Evolutionary conservation across 2,797 vertebrate species (phyloP).

Genomic region (Diglossa cyanea): DNA sequence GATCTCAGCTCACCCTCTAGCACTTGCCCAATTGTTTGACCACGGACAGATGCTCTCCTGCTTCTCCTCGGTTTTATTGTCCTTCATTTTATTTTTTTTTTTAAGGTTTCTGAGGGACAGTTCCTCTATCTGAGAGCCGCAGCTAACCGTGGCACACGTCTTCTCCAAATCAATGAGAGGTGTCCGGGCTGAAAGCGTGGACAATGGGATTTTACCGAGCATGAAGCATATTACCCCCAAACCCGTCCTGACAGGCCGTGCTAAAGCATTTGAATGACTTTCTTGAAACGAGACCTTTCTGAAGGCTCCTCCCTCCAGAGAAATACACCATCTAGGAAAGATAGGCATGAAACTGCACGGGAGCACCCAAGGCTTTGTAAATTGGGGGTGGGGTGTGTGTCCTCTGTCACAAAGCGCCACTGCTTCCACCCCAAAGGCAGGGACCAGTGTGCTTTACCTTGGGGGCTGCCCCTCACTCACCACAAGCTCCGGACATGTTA

Average conservation of each 20-base stretch:
- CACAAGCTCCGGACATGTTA: background rate
- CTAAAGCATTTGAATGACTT: conserved; percentile 50
- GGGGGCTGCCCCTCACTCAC: background rate
- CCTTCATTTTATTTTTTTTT: background rate
- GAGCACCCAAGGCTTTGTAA: background rate
- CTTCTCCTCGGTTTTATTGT: conserved; percentile 27
- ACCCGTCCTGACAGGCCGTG: conserved; percentile 34
- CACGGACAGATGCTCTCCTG: conserved; percentile 38
- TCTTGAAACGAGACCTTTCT: conserved; percentile 30
- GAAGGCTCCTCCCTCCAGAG: background rate
- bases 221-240: conserved; percentile 44
- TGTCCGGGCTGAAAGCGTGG: conserved; percentile 29
- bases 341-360: background rate
- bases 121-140: background rate
- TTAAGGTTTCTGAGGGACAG: background rate
- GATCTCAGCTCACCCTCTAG: background rate
- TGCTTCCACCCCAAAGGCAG: background rate
- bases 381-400: background rate
- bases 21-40: conserved; percentile 21
- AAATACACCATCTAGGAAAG: background rate
- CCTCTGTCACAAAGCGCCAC: background rate
- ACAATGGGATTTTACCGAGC: conserved; percentile 53
- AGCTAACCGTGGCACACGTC: conserved; percentile 56
- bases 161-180: conserved; percentile 39
- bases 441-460: background rate